These are phyloP conservation scores for Tadarida brasiliensis DNA, from an alignment of 2,797 vertebrate species.

Conservation along the genomic window DNA sequence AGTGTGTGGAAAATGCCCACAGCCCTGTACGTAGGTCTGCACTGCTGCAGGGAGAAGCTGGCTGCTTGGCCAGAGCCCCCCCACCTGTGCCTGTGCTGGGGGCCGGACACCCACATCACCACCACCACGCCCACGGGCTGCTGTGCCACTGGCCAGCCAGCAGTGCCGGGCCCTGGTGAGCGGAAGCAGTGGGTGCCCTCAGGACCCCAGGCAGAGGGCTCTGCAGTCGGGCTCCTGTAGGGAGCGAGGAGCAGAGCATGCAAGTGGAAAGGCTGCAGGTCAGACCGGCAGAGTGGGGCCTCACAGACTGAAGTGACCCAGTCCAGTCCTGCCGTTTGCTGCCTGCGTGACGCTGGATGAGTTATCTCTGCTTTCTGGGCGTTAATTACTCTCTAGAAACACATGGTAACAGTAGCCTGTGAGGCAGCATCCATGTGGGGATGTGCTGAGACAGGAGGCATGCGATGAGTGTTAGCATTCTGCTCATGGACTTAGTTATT, in stretches of 20 bases:
- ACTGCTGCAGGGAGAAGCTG: not conserved
- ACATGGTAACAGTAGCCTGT: not conserved
- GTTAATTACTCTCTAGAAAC: not conserved
- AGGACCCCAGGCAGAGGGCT: not conserved
- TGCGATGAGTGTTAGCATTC: not conserved
- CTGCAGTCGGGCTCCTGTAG: accelerated
- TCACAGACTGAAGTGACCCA: not conserved
- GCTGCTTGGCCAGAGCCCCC: not conserved
- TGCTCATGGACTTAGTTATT: not conserved
- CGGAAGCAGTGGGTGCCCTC: not conserved
- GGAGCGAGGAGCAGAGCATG: not conserved
- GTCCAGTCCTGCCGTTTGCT: too few species aligned
- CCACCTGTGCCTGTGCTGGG: not conserved
- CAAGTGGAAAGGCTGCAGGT: not conserved
- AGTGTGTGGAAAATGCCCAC: not conserved
- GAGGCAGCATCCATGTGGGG: accelerated
- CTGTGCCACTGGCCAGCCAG: not conserved
- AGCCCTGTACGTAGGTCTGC: not conserved
- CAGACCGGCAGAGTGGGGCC: not conserved
- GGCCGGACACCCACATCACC: not conserved
- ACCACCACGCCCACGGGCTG: not conserved
- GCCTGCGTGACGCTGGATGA: not conserved
- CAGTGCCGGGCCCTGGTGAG: not conserved
- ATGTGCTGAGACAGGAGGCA: not conserved
- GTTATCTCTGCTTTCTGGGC: not conserved